Evolutionary conservation across 2,113 vertebrate genomes (phyloP).

Genomic region (Acanthisitta chloris): DNA sequence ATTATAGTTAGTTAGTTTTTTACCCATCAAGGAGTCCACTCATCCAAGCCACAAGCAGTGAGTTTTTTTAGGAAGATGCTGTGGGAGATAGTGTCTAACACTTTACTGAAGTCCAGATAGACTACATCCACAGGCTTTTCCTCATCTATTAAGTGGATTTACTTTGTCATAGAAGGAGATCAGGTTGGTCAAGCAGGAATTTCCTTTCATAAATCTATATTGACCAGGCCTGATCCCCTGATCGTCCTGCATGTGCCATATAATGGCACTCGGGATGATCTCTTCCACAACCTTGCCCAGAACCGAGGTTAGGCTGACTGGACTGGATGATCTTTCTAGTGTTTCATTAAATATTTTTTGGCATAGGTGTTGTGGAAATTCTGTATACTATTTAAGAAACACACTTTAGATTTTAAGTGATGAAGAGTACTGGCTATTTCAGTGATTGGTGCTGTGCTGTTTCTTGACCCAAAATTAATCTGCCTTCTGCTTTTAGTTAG

Average conservation of each 20-base stretch:
- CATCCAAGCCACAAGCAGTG: too few relatives aligned
- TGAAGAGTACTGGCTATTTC: not conserved
- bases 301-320: not conserved
- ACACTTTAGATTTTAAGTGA: not conserved
- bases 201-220: too few relatives aligned
- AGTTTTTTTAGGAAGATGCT: too few relatives aligned
- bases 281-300: too few relatives aligned
- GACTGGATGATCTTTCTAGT: accelerated
- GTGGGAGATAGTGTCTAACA: too few relatives aligned
- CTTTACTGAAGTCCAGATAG: not conserved
- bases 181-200: not conserved
- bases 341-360: not conserved
- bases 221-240: too few relatives aligned
- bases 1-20: too few relatives aligned
- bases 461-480: not conserved
- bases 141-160: not conserved
- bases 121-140: not conserved
- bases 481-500: not conserved
- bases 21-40: too few relatives aligned
- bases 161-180: accelerated
- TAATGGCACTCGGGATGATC: too few relatives aligned
- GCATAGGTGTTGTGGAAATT: not conserved
- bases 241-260: too few relatives aligned
- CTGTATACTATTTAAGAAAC: not conserved
- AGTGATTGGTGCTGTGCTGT: not conserved